Base-by-base conservation (phyloP, 2,888 invertebrate species). In the Steinernema scapterisci region DNA sequence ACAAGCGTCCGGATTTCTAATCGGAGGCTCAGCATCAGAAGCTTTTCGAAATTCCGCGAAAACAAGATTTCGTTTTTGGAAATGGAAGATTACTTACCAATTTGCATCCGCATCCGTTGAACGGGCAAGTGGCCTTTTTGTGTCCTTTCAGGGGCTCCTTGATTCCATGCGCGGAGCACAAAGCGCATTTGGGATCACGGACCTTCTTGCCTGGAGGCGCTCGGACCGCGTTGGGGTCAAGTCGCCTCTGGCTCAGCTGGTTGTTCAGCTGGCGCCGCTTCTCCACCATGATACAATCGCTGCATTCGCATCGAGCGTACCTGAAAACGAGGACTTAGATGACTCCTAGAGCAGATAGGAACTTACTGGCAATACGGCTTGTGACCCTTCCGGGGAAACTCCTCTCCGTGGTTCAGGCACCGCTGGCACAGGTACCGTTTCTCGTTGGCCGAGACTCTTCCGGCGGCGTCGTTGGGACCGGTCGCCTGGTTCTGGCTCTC, bases 351-450 rank as follows among this genome's bases (percentile, higher is more conserved):
- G 16, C 1, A 52, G 76, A 70, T 56, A 70, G n/a, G 19, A 56
- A 77, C 80, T 73, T 51, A 86, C 84, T 77, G 71, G 79, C 87
- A 87, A 19, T 79, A 77, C 1, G 84, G 83, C 73, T 87, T 87
- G 76, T 87, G 87, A 19, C 87, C 87, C 73, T 87, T 87, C 11
- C 87, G 73, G 19, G 85, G 84, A 54, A 76, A 81, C 25, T 78
- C 76, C 72, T 79, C 73, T 38, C 80, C 80, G 74, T 87, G 87
- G 78, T 87, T 87, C 25, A 87, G 78, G 75, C 87, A 87, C 13
- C 87, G 80, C 75, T 87, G 87, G 75, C 87, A 87, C 76, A 79
- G 84, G 72, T 87, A 87, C 25, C 79, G 77, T 77, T 87, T 87
- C 76, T 83, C 83, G 44, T 80, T 23, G n/a, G n/a, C n/a, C n/a